Percentiles rank a stretch among this genome's conserved stretches.
Evolutionary conservation across 2,797 vertebrate genomes (phyloP).

Genomic region (Tragopan temminckii): DNA sequence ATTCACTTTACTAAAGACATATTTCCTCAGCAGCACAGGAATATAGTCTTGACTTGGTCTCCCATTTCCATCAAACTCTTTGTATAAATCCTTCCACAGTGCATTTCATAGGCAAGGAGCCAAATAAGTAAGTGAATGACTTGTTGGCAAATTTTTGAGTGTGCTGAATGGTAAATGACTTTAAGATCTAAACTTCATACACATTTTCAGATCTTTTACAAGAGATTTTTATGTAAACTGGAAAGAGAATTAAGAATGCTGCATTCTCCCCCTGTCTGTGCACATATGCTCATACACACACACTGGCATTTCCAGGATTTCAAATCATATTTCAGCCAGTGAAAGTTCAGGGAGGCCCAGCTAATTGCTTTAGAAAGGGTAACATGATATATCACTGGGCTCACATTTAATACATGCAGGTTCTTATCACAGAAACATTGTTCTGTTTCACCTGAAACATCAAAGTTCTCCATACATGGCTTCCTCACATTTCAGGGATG

Average conservation of each 20-base stretch:
- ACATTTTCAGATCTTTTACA: neutral
- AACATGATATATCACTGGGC: neutral
- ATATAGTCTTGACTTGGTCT: neutral
- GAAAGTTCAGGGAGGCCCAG: neutral
- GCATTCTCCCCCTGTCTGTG: neutral
- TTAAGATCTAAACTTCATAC: neutral
- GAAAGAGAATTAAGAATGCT: neutral
- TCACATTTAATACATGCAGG: neutral
- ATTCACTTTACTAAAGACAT: neutral
- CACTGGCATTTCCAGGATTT: neutral
- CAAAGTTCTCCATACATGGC: neutral
- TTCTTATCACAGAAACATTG: neutral
- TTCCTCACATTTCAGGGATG: neutral
- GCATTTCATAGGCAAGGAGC: neutral
- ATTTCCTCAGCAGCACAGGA: neutral
- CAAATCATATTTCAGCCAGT: neutral
- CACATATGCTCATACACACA: too few relatives aligned
- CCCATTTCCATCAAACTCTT: neutral
- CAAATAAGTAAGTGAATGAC: constrained; percentile 20
- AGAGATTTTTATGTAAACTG: constrained; percentile 14
- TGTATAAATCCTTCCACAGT: constrained; percentile 12
- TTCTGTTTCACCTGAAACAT: neutral
- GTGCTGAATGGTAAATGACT: constrained; percentile 2
- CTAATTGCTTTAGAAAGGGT: neutral
- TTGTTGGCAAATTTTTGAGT: constrained; percentile 5